phyloP scores from a whole-genome alignment of 2,113 vertebrate genomes.

The Festucalex cinctus region DNA sequence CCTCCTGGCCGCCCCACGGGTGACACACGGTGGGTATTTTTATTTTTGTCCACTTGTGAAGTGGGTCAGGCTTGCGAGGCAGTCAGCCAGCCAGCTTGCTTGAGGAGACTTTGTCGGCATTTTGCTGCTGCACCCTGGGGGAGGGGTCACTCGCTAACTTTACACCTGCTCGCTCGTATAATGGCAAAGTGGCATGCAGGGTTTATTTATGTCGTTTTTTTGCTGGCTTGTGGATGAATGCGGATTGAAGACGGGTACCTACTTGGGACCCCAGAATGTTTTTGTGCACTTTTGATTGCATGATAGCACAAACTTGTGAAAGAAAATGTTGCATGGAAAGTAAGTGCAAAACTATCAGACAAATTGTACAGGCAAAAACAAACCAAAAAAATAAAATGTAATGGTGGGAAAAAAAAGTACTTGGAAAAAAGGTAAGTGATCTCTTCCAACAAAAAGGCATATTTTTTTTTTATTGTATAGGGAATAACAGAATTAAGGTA shows the following conservation, averaged over 20 bases:
- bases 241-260: too few relatives aligned
- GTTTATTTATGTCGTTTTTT: too few relatives aligned
- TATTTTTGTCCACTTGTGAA: slow-evolving; percentile 3
- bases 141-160: slow-evolving; percentile 2
- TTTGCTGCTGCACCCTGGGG: slow-evolving; percentile 3
- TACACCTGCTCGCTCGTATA: not conserved
- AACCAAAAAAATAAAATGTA: not conserved
- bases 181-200: not conserved
- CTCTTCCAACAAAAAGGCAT: too few relatives aligned
- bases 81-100: not conserved
- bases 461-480: too few relatives aligned
- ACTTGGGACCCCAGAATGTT: not conserved
- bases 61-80: slow-evolving; percentile 35
- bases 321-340: not conserved
- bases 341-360: not conserved
- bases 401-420: too few relatives aligned
- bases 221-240: not conserved
- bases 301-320: not conserved
- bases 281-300: not conserved
- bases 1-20: slow-evolving; percentile 38
- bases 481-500: not conserved
- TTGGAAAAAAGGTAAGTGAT: too few relatives aligned
- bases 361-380: not conserved
- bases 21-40: slow-evolving; percentile 72
- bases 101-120: not conserved